Evolutionary conservation across 2,888 invertebrate species (phyloP), one percentile per base, ranked within the genome.

Genomic region (Tetropium fuscum): DNA sequence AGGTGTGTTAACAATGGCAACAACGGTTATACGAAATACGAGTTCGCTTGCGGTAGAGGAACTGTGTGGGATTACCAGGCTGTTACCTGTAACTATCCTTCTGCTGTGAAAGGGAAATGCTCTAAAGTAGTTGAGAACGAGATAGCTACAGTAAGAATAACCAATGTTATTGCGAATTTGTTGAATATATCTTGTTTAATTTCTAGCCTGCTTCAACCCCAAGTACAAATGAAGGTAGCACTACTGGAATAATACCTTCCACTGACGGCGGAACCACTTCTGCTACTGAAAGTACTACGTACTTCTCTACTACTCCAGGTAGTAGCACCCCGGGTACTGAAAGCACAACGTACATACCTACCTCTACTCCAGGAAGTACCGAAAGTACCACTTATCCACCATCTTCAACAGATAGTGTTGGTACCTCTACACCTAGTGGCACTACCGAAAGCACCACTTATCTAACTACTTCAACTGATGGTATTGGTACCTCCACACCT

Each of bases 11-110:
- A 84, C 54, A 84, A 86, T 72, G 87, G 86, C 0, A 81, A 84
- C 11, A 60, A 48, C 10, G 58, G 57, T 2, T 90, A 83, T 69
- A 87, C 82, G 34, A 88, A 85, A 80, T 90, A 85, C 74, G 84
- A 88, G 72, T 90, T 90, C 74, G 85, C 86, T 38, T 91, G 91
- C 72, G 85, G 87, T 8, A 85, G 86, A 60, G 90, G 90, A 20
- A 91, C 91, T 1, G 89, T 91, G 65, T 91, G 89, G 84, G 91
- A 91, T 80, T 87, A 88, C 18, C 84, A 85, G 43, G 76, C 89
- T 45, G 85, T 85, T 63, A 87, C 87, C 1, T 91, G 91, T 75
- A 91, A 91, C 77, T 73, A 79, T 62, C 73, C 75, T 83, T 89
- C 87, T 58, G 87, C 88, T 4, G 87, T 89, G 10, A 32, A 47